phyloP scores from a whole-genome alignment of 2,113 vertebrate genomes.

The Indicator indicator region DNA sequence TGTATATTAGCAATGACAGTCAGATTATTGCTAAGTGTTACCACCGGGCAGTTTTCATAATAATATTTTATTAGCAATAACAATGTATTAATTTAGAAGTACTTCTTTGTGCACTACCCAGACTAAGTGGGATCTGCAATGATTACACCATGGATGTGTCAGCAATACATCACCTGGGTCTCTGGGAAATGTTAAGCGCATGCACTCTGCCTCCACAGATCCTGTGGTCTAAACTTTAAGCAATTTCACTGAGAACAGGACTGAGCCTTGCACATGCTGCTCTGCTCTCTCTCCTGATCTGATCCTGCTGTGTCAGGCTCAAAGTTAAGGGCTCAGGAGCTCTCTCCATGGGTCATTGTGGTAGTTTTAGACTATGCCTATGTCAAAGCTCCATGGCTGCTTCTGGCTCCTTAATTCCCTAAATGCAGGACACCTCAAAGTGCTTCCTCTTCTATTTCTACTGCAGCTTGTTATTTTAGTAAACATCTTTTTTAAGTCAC shows the following conservation, averaged over 20 bases:
- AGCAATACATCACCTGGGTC: not conserved
- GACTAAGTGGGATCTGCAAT: not conserved
- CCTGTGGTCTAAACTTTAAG: not conserved
- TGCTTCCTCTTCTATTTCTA: not conserved
- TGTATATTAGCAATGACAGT: not conserved
- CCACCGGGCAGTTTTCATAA: not conserved
- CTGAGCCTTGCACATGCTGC: not conserved
- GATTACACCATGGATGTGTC: not conserved
- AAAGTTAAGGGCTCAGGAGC: not conserved
- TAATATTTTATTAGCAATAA: not conserved
- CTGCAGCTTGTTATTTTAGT: not conserved
- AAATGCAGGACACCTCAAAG: not conserved
- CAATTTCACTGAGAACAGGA: not conserved
- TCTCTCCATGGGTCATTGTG: not conserved
- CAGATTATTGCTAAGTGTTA: not conserved
- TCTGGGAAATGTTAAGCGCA: not conserved
- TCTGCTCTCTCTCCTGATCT: not conserved
- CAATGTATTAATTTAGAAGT: not conserved
- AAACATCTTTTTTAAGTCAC: not conserved
- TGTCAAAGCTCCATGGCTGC: not conserved
- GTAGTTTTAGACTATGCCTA: no score
- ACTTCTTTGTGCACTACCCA: not conserved
- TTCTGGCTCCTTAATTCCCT: not conserved
- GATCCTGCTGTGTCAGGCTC: not conserved
- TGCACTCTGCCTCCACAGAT: not conserved